Base-by-base conservation (phyloP, 2,113 vertebrate genomes). In the Tychaedon coryphoeus region DNA sequence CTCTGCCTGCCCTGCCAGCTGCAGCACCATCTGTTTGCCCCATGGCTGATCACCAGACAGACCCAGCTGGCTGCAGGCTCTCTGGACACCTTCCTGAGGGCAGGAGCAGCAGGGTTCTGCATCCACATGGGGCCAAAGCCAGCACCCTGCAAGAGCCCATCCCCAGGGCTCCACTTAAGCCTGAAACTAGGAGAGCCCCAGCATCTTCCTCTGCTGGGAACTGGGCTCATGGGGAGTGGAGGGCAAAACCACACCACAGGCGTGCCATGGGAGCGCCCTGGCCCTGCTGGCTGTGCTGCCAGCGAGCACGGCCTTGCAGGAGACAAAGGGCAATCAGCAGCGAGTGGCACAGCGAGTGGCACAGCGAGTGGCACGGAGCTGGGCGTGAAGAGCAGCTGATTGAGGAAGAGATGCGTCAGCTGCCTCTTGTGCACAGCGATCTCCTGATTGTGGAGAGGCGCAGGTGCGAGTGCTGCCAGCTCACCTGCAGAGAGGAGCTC, bases 251-350 rank as follows among this genome's bases (percentile, higher is more conserved):
- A 1, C 3, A 2, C 33, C 33, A 2, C 0, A 1, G 70, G 64
- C 40, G 12, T 3, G 40, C 40, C 29, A 0, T 0, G 4, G 69
- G 50, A 57, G 60, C 4, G 2, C 22, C 61, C 16, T 0, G 5
- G 58, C 29, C 69, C 64, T 1, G 3, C 62, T 19, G 58, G 8
- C 47, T 9, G 53, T 1, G 2, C 66, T 42, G 17, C 78, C 13
- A 40, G 69, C 5, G 38, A 73, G 47, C 3, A 0, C 0, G 19
- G 91, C 94, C 93, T 95, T 64, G 95, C 88, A 47, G 95, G 97
- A 94, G 91, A 97, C 96, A 97, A 96, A 97, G 95, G 97, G 85
- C 95, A 98, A 97, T 98, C 97, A 98, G 73, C 50, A 5, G 78
- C 4, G 28, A 94, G 95, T 86, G 93, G 86, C 45, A 47, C 45